Evolutionary conservation across 2,888 invertebrate genomes (phyloP).

Genomic region (Mesopsocus fuscifrons): DNA sequence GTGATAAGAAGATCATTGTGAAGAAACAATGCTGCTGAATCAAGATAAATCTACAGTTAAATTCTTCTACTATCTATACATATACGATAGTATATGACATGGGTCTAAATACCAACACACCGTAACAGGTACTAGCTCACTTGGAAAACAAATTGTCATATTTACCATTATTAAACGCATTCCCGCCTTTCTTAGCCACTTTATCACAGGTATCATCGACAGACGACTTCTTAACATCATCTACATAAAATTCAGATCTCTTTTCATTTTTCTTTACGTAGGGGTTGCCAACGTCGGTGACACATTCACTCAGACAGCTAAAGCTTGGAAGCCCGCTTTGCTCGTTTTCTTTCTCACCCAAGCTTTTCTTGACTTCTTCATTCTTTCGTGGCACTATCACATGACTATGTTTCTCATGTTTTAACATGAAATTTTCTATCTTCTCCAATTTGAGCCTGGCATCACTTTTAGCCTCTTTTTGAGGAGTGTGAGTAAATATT

Average conservation of each 20-base stretch:
- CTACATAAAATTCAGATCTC: neutral
- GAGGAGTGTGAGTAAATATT: conserved; percentile 29
- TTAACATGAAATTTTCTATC: neutral
- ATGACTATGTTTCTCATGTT: neutral
- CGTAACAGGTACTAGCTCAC: no score
- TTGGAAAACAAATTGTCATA: no score
- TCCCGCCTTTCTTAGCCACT: no score
- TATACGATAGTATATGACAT: no score
- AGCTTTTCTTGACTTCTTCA: neutral
- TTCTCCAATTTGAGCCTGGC: neutral
- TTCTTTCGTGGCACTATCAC: neutral
- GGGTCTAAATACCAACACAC: no score
- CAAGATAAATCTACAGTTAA: no score
- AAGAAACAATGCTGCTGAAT: no score
- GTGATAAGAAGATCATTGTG: no score
- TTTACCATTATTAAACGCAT: no score
- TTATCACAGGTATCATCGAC: no score
- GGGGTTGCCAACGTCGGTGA: neutral
- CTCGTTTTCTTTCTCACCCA: neutral
- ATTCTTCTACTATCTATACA: no score
- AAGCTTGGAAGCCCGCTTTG: neutral
- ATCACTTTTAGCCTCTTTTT: neutral
- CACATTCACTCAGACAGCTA: neutral
- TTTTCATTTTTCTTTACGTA: neutral
- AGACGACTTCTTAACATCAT: neutral